These are phyloP conservation scores for Plecturocebus donacophilus DNA, from an alignment of 2,113 vertebrate species.

Conservation along the genomic window DNA sequence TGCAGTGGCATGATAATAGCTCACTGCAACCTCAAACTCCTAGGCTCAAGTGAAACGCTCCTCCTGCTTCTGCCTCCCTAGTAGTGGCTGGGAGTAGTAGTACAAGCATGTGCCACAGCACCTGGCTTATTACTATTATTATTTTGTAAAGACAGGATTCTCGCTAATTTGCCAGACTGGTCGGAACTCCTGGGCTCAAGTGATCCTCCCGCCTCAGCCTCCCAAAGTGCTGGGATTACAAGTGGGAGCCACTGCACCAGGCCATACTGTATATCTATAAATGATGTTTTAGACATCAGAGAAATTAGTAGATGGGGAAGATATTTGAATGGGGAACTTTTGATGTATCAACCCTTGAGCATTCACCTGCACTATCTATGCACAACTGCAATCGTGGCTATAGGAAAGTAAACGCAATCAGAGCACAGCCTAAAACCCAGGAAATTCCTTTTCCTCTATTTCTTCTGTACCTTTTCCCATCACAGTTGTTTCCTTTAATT, in stretches of 20 bases:
- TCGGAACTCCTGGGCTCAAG: neutral
- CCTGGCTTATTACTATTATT: neutral
- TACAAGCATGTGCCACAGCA: neutral
- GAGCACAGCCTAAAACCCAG: neutral
- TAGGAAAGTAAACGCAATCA: neutral
- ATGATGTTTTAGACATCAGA: neutral
- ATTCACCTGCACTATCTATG: neutral
- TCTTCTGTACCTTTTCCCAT: constrained; percentile 28
- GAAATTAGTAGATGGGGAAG: neutral
- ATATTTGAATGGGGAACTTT: neutral
- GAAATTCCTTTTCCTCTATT: constrained; percentile 12
- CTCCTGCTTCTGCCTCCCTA: neutral
- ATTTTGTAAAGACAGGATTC: neutral
- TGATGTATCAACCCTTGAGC: neutral
- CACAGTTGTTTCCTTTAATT: constrained; percentile 42
- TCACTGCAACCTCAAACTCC: neutral
- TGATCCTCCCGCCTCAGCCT: neutral
- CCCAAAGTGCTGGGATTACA: neutral
- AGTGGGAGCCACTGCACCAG: neutral
- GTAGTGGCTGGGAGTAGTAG: neutral
- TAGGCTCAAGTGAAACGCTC: neutral
- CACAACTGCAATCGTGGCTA: neutral
- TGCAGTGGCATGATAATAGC: neutral
- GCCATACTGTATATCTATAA: neutral
- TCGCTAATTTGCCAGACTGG: neutral